Evolutionary conservation across 2,113 vertebrate species (phyloP).

Genomic region (Scopus umbretta): DNA sequence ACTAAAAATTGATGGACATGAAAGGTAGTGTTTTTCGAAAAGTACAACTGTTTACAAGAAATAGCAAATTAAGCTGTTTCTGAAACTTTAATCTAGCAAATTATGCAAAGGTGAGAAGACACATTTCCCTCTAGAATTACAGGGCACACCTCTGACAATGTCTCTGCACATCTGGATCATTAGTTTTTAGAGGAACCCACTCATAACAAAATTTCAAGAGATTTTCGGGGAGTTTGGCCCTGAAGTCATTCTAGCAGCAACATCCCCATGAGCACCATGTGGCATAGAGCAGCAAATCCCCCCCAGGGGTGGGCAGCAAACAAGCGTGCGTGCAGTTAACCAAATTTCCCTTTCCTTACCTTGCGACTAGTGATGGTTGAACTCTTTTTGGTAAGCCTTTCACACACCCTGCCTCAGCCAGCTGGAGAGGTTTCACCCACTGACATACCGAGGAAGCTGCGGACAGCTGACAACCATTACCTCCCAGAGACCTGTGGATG

Average conservation of each 20-base stretch:
- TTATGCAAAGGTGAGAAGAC: background rate
- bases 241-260: background rate
- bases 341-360: background rate
- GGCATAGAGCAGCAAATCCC: rapidly evolving
- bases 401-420: background rate
- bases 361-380: background rate
- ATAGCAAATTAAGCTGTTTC: background rate
- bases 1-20: background rate
- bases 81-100: background rate
- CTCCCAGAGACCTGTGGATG: rapidly evolving
- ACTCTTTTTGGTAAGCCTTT: background rate
- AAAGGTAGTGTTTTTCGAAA: background rate
- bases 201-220: background rate
- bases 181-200: background rate
- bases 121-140: background rate
- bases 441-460: too few relatives aligned
- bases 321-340: rapidly evolving
- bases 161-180: background rate
- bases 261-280: rapidly evolving
- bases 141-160: background rate
- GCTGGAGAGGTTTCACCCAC: background rate
- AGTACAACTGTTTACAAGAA: background rate
- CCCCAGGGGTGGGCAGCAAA: background rate
- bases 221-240: background rate
- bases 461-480: rapidly evolving